These are phyloP conservation scores for Arnoldichthys spilopterus DNA, from an alignment of 2,797 vertebrate genomes.

Conservation along the genomic window DNA sequence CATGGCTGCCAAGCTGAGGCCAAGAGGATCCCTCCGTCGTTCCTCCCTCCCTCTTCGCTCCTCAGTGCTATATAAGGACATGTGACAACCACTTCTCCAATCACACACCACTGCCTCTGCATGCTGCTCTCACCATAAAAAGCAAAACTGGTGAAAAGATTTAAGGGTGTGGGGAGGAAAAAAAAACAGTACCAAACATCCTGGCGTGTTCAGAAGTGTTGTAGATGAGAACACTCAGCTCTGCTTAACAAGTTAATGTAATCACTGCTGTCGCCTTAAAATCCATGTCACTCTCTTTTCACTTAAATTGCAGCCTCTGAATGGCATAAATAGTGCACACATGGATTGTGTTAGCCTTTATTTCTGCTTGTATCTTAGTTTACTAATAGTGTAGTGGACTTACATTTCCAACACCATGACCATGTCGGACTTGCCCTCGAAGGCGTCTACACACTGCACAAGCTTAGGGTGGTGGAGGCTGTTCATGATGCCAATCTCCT, in stretches of 20 bases:
- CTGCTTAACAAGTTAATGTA: slow-evolving; percentile 13
- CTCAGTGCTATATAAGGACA: slow-evolving; percentile 61
- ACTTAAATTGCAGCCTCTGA: neutral
- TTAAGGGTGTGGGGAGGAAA: slow-evolving; percentile 38
- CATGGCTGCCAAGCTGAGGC: slow-evolving; percentile 58
- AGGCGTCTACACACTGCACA: slow-evolving; percentile 96
- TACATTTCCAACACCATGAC: slow-evolving; percentile 98
- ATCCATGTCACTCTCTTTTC: neutral
- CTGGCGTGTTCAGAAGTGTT: slow-evolving; percentile 2
- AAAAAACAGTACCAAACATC: slow-evolving; percentile 36
- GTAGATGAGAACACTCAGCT: slow-evolving; percentile 6
- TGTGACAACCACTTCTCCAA: slow-evolving; percentile 54
- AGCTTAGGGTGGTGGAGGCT: slow-evolving; percentile 96
- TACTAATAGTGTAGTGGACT: slow-evolving; percentile 63
- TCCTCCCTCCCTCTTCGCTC: slow-evolving; percentile 46
- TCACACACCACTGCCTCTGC: slow-evolving; percentile 44
- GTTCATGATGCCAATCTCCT: slow-evolving; percentile 98
- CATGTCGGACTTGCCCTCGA: slow-evolving; percentile 94
- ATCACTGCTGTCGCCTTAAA: neutral
- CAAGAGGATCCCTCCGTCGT: slow-evolving; percentile 36
- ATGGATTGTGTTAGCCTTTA: neutral
- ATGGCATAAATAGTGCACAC: too few species aligned
- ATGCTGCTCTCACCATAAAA: slow-evolving; percentile 51
- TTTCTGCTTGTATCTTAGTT: too few species aligned
- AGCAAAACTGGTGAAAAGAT: slow-evolving; percentile 51